Conservation (phyloP, 2,888 invertebrate species). For the Melangyna quadrimaculata region DNA sequence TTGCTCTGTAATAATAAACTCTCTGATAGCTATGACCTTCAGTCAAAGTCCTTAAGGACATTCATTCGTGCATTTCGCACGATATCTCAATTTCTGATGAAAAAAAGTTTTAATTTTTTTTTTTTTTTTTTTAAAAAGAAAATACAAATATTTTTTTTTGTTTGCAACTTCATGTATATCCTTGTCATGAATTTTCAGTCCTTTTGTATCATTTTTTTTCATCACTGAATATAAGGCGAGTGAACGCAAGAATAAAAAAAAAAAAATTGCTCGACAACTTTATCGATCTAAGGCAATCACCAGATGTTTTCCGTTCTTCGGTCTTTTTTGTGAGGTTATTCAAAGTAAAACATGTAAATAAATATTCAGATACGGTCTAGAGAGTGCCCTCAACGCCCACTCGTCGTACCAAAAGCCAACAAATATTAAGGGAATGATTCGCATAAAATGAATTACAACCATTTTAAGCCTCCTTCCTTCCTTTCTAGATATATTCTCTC, state of each 20-base stretch:
- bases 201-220: constrained; percentile 22
- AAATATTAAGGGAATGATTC: constrained; percentile 66
- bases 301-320: constrained; percentile 62
- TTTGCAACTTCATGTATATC: constrained; percentile 36
- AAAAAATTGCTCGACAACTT: constrained; percentile 46
- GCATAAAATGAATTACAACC: constrained; percentile 65
- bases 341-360: constrained; percentile 48
- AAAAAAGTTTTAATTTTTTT: constrained; percentile 25
- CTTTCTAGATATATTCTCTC: not conserved
- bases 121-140: constrained; percentile 5
- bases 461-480: constrained; percentile 13
- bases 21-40: constrained; percentile 49
- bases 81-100: constrained; percentile 48
- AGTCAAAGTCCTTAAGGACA: constrained; percentile 54
- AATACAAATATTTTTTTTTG: not conserved
- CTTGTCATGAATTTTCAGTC: constrained; percentile 14
- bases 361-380: constrained; percentile 50
- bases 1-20: not conserved
- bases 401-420: not conserved
- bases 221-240: not conserved
- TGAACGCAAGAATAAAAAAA: not conserved
- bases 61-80: constrained; percentile 58
- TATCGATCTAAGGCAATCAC: constrained; percentile 64
- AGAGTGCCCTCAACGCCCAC: constrained; percentile 13
- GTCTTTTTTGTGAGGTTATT: constrained; percentile 13